A percentile compares a stretch with the other conserved stretches of the same genome.
Evolutionary conservation across 1,140 invertebrate genomes (phyloP).

Genomic region (Campodea augens): DNA sequence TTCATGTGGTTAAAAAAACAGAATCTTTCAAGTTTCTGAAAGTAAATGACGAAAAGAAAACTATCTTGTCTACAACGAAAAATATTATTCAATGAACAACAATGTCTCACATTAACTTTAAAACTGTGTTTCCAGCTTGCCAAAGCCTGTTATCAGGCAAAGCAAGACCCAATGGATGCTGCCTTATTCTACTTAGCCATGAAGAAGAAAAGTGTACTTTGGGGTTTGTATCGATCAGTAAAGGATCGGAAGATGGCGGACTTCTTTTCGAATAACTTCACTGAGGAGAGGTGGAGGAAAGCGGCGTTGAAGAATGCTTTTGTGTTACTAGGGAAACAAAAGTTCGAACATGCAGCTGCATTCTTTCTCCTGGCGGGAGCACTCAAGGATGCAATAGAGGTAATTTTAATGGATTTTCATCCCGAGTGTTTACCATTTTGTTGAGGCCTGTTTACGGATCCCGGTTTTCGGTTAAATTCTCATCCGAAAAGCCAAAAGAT

Average conservation of each 20-base stretch:
- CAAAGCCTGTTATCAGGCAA: constrained; percentile 69
- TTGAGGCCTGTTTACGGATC: too few relatives aligned
- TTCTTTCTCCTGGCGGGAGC: constrained; percentile 90
- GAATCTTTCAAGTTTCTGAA: too few relatives aligned
- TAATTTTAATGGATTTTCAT: constrained; percentile 21
- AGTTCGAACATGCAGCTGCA: constrained; percentile 82
- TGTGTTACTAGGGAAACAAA: constrained; percentile 81
- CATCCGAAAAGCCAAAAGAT: too few relatives aligned
- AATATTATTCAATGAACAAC: too few relatives aligned
- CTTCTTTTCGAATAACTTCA: constrained; percentile 92
- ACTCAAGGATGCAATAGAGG: constrained; percentile 85
- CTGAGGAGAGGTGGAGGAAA: constrained; percentile 81
- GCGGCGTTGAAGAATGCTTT: constrained; percentile 96
- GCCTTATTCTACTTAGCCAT: constrained; percentile 95
- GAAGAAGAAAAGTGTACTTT: constrained; percentile 93
- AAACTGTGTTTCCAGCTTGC: constrained; percentile 48
- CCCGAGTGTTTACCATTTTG: too few relatives aligned
- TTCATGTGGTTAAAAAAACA: too few relatives aligned
- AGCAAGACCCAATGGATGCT: constrained; percentile 90
- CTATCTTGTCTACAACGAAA: too few relatives aligned
- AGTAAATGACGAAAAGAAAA: too few relatives aligned
- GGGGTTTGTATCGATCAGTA: constrained; percentile 82
- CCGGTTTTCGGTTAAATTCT: too few relatives aligned
- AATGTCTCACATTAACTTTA: too few relatives aligned
- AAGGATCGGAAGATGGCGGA: constrained; percentile 77